Conservation (phyloP, 2,113 vertebrate genomes). For the Hippocampus guttulatus region DNA sequence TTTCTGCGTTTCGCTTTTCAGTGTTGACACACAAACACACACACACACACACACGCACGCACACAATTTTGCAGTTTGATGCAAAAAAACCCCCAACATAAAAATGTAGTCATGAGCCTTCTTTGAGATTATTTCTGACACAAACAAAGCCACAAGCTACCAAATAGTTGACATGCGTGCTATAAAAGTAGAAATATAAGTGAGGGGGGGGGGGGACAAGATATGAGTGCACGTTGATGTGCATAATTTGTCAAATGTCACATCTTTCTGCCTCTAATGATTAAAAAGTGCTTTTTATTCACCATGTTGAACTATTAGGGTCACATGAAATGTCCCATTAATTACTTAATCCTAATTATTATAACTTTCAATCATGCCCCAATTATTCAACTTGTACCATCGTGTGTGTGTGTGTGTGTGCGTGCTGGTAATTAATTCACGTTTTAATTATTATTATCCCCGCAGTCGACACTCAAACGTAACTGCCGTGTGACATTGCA, state of each 20-base stretch:
- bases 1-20: background rate
- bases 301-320: conserved; percentile 32
- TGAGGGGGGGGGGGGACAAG: background rate
- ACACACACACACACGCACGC: background rate
- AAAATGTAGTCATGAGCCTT: background rate
- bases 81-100: background rate
- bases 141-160: background rate
- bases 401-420: conserved; percentile 38
- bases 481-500: background rate
- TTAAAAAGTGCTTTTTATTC: conserved; percentile 15
- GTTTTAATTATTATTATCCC: conserved; percentile 37
- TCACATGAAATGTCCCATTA: conserved; percentile 43
- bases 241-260: conserved; percentile 25
- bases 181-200: background rate
- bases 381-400: conserved; percentile 49
- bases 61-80: background rate
- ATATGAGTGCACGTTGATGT: conserved; percentile 16
- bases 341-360: conserved; percentile 54
- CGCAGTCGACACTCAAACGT: conserved; percentile 6
- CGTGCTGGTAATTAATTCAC: conserved; percentile 46
- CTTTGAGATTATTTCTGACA: background rate
- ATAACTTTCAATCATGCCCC: conserved; percentile 33
- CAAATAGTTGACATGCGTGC: background rate
- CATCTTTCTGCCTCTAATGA: background rate
- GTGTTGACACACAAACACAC: background rate